These are phyloP conservation scores for Scomber japonicus DNA, from an alignment of 2,113 vertebrate genomes.

Conservation along the genomic window DNA sequence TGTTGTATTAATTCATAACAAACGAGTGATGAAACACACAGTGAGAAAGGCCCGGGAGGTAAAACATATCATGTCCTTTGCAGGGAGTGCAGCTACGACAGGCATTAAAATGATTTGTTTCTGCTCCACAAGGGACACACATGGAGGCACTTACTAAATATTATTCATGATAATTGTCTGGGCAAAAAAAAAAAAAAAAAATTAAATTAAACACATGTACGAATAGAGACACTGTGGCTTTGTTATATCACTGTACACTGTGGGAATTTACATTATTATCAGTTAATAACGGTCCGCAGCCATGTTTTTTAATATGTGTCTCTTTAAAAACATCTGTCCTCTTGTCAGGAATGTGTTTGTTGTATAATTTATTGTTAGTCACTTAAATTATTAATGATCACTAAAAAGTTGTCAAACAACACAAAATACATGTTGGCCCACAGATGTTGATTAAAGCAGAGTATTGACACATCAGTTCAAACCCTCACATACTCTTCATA, in stretches of 20 bases:
- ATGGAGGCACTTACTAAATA: background rate
- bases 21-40: slow-evolving; percentile 3
- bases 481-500: no score
- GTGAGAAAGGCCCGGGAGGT: background rate
- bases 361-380: background rate
- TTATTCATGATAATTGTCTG: background rate
- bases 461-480: no score
- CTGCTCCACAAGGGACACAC: background rate
- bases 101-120: no score
- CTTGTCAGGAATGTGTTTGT: slow-evolving; percentile 7
- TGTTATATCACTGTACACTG: no score
- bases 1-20: slow-evolving; percentile 29
- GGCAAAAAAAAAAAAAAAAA: background rate
- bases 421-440: background rate
- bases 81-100: background rate
- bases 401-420: background rate
- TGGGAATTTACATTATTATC: background rate
- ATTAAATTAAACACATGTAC: background rate
- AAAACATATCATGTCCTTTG: background rate
- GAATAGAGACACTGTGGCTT: background rate
- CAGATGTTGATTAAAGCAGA: slow-evolving; percentile 15
- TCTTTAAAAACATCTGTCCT: background rate
- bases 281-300: slow-evolving; percentile 2
- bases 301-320: background rate
- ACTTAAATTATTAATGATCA: slow-evolving; percentile 1